A percentile compares a stretch with the other conserved stretches of the same genome.
Evolutionary conservation across 2,113 vertebrate genomes (phyloP).

Genomic region (Callorhinus ursinus): DNA sequence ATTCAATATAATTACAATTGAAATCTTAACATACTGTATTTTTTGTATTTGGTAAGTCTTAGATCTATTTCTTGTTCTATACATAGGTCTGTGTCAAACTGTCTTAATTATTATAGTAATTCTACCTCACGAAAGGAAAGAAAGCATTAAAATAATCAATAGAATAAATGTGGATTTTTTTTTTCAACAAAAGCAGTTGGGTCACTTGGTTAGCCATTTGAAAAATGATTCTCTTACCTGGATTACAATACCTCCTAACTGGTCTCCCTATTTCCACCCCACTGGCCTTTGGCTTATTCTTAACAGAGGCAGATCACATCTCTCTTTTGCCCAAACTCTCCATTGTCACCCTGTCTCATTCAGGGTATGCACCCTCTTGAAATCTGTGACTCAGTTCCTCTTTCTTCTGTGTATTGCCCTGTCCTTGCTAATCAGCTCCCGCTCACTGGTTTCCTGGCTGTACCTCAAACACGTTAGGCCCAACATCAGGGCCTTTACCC

Average conservation of each 20-base stretch:
- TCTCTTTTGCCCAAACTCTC: neutral
- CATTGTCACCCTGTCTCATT: neutral
- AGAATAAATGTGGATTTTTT: neutral
- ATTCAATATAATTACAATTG: neutral
- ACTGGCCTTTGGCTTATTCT: neutral
- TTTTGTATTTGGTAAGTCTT: neutral
- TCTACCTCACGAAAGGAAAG: neutral
- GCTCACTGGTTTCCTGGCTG: neutral
- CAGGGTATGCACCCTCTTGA: rapidly evolving
- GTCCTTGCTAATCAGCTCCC: neutral
- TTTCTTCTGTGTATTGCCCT: neutral
- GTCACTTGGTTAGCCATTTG: neutral
- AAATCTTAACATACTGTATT: neutral
- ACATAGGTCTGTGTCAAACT: neutral
- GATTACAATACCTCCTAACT: neutral
- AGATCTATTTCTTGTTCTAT: neutral
- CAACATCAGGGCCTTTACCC: rapidly evolving
- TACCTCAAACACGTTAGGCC: neutral
- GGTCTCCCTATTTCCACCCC: neutral
- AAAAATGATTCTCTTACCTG: neutral
- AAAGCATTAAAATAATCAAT: neutral
- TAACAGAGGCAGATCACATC: neutral
- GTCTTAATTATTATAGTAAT: slow-evolving; percentile 9
- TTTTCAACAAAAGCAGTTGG: neutral
- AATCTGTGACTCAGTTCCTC: rapidly evolving